These are phyloP conservation scores for Serrognathus titanus DNA, from an alignment of 2,888 invertebrate species.

Conservation along the genomic window DNA sequence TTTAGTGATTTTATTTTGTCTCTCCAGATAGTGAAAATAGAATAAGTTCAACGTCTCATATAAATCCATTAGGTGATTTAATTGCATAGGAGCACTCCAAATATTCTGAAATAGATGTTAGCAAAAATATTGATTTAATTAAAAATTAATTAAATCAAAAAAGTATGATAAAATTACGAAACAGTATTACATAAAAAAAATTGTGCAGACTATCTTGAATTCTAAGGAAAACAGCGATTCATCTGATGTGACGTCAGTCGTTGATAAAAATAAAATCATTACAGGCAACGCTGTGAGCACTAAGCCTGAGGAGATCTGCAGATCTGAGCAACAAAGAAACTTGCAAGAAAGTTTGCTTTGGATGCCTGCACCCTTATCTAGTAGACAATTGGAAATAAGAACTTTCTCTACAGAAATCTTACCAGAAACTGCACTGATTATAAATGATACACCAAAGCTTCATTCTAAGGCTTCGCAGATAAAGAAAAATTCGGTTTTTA, in stretches of 20 bases:
- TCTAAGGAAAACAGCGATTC: constrained; percentile 48
- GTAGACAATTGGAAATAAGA: constrained; percentile 5
- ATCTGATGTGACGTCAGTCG: background rate
- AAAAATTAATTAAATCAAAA: constrained; percentile 58
- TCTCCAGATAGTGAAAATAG: constrained; percentile 5
- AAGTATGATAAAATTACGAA: constrained; percentile 59
- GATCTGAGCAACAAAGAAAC: background rate
- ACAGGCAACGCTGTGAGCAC: no score
- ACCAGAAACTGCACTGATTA: constrained; percentile 1
- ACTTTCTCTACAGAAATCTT: constrained; percentile 17
- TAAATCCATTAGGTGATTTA: constrained; percentile 26
- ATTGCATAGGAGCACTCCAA: constrained; percentile 28
- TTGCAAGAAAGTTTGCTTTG: constrained; percentile 45
- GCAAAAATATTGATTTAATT: constrained; percentile 59
- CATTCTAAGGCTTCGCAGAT: no score
- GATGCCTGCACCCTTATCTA: constrained; percentile 21
- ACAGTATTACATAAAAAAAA: constrained; percentile 61
- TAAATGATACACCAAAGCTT: no score
- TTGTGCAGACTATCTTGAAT: constrained; percentile 60
- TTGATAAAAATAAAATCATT: no score
- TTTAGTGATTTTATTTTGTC: background rate
- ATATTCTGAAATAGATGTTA: constrained; percentile 56
- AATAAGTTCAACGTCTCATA: constrained; percentile 5
- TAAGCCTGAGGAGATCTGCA: background rate
- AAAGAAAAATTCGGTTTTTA: constrained; percentile 14